Evolutionary conservation across 2,888 invertebrate species (phyloP), one percentile per base, ranked within the genome.

Genomic region (Tholera decimalis): DNA sequence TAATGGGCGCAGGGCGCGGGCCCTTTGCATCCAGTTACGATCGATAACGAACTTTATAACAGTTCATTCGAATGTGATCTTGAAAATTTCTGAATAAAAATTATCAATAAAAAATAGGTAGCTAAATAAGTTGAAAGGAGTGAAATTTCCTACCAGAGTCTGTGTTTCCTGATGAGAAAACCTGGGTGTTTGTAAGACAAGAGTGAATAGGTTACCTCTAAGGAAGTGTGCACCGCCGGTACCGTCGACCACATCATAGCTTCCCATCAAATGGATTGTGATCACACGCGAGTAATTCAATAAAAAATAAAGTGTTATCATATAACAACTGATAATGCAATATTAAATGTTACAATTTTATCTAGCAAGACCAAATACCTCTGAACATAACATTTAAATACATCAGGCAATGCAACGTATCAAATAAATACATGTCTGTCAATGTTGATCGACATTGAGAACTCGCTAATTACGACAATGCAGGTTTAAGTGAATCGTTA

Each of bases 1-100:
- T 77, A 82, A 83, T 75, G 77, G 77, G 54, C 63, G 67, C 77
- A 72, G 72, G 79, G 76, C 53, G 51, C 53, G 51, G 71, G 69
- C 72, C 73, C 81, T 60, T 58, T 66, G 56, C 30, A 61, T 64
- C 49, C 28, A 67, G 65, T 78, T 70, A 62, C 70, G 67, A 70
- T 72, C 71, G 59, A 81, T 68, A 67, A 50, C 30, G 22, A 60
- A 63, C 37, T 39, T 56, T 77, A 54, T 60, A 37, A 20, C 20
- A 65, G 26, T 50, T 41, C 44, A 30, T 50, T 24, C 50, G 37
- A 41, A 28, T 47, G 41, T 55, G 66, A 51, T 50, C 28, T 51
- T 46, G 9, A 41, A 54, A 41, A 69, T 18, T 58, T 37, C 37
- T 13, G 13, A 71, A 54, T 24, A 15, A 9, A 35, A 39, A 24